Evolutionary conservation across 1,140 invertebrate species (phyloP), one percentile per base, ranked within the genome.

Genomic region (Drosophila pallidifrons): DNA sequence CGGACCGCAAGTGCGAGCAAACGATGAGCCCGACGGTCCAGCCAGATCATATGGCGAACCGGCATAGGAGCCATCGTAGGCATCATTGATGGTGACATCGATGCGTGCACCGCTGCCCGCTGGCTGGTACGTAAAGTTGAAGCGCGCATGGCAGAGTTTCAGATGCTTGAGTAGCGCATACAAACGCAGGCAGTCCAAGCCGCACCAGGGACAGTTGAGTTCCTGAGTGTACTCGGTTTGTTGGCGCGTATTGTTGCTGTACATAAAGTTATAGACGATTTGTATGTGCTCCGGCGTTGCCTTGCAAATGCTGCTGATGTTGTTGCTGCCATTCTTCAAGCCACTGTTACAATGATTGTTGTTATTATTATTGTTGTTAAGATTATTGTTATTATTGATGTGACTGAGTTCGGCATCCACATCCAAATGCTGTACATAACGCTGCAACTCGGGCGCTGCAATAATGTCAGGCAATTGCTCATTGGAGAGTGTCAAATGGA

Each of bases 241-340:
- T 92, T 99, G 98, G 30, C 98, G 94, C 38, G 96, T 97, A 92
- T 98, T 98, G 92, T 98, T 98, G 92, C 98, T 98, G 91, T 98
- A 99, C 68, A 98, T 95, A 93, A 99, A 99, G 93, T 99, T 98
- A 93, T 99, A 99, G 68, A 98, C 96, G 64, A 99, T 97, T 93
- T 97, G 96, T 73, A 93, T 81, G 92, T 93, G 83, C 93, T 94
- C 61, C 3, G 75, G 74, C 8, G 59, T 69, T 3, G 77, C 47
- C 32, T 88, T 88, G 55, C 83, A 85, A 2, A 63, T 66, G 3
- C 20, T 25, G 20, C 20, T 25, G 3, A 25, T 25, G 3, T 25
- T 25, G 0, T 25, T 25, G 20, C 20, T 60, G 6, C 79, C 73
- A 30, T 83, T 89, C 45, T 83, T 83, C 2, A 75, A 32, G n/a